Percentiles rank a stretch among this genome's conserved stretches.
These are phyloP conservation scores for Semicossyphus pulcher DNA, from an alignment of 2,113 vertebrate species.

Conservation along the genomic window DNA sequence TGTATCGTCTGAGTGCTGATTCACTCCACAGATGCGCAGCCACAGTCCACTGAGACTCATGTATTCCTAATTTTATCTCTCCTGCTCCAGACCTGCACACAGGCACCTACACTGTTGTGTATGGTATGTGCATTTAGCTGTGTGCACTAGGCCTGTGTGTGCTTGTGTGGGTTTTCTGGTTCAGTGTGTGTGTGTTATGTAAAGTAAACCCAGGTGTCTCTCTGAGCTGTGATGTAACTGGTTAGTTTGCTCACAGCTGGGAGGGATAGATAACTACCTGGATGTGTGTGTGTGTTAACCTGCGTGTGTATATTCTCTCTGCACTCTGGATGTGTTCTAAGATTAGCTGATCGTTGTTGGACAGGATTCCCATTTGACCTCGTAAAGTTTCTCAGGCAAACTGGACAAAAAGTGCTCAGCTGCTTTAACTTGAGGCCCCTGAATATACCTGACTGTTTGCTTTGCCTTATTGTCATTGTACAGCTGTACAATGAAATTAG, in stretches of 20 bases:
- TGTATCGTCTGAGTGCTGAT: slow-evolving; percentile 60
- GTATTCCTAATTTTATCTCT: slow-evolving; percentile 52
- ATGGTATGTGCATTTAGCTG: slow-evolving; percentile 2
- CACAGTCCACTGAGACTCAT: slow-evolving; percentile 54
- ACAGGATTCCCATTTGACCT: slow-evolving; percentile 50
- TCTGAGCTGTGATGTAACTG: slow-evolving; percentile 57
- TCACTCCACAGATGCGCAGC: slow-evolving; percentile 69
- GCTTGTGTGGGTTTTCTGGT: slow-evolving; percentile 10
- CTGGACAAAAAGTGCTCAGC: slow-evolving; percentile 21
- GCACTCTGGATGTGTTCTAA: slow-evolving; percentile 32
- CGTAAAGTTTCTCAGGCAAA: slow-evolving; percentile 41
- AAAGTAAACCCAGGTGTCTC: slow-evolving; percentile 66
- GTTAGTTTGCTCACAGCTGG: slow-evolving; percentile 56
- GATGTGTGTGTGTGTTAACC: slow-evolving; percentile 8
- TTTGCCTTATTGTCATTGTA: no score
- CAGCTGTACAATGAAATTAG: no score
- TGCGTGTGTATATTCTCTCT: slow-evolving; percentile 12
- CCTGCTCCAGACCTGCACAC: slow-evolving; percentile 33
- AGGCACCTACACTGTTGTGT: slow-evolving; percentile 11
- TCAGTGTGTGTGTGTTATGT: slow-evolving; percentile 41
- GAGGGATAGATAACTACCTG: slow-evolving; percentile 55
- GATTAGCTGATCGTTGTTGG: slow-evolving; percentile 50
- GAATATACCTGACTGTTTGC: slow-evolving; percentile 6
- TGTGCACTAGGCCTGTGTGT: slow-evolving; percentile 11
- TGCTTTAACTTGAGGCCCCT: slow-evolving; percentile 2